Evolutionary conservation across 2,888 invertebrate genomes (phyloP), one percentile per base, ranked within the genome.

Genomic region (Limnephilus marmoratus): DNA sequence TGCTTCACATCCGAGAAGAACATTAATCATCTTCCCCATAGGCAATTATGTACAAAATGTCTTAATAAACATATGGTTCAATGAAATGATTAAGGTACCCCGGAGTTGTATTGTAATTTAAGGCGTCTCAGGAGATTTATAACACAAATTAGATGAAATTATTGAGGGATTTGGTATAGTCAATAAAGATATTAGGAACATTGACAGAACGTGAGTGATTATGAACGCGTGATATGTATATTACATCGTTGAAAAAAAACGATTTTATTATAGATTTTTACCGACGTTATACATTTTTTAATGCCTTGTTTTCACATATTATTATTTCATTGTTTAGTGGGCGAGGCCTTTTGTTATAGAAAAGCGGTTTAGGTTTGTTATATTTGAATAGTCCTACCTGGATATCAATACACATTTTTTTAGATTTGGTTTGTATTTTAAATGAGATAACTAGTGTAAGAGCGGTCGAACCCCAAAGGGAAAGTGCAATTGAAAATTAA

Each of bases 21-120:
- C 90, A 90, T 90, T 90, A 85, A 90, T 90, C 90, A 90, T 90
- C 81, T 49, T 85, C 80, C 81, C 88, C 37, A 86, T 41, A 68
- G 85, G 85, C 91, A 81, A 91, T 91, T 91, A 87, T 53, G 87
- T 91, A 87, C 31, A 91, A 37, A 91, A 91, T 82, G 91, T 91
- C 91, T 91, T 91, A 91, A 91, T 91, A 91, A 91, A 91, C 91
- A 91, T 85, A 91, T 81, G 91, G 81, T 37, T 37, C 31, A n/a
- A 88, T 49, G 29, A 41, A 88, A 88, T 87, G 85, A 91, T 87
- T 82, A 81, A 49, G 87, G 87, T 88, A 82, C 83, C 82, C 53
- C 80, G 91, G 9, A 82, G 88, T 83, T 81, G 68, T 81, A 91
- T 83, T 83, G 89, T 91, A 88, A 88, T 91, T 91, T 82, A 80